Conservation (phyloP, 2,113 vertebrate genomes). For the Erpornis zantholeuca region DNA sequence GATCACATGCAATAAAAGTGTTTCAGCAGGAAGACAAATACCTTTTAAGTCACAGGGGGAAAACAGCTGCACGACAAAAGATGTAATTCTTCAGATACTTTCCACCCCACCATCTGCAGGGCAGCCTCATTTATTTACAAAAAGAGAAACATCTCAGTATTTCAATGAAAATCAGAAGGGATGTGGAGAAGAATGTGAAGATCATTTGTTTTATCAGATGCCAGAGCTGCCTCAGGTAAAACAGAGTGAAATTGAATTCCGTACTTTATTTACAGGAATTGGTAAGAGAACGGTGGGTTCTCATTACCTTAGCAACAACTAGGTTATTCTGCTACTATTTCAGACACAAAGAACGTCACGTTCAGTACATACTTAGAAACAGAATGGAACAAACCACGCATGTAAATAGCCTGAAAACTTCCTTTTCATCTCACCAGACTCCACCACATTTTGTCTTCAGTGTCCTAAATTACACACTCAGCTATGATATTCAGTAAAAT, state of each 20-base stretch:
- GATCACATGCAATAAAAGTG: not conserved
- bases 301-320: conserved; percentile 17
- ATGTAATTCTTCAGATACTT: not conserved
- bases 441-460: not conserved
- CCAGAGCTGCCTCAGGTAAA: conserved; percentile 26
- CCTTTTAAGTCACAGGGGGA: not conserved
- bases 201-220: conserved; percentile 34
- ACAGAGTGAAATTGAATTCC: conserved; percentile 48
- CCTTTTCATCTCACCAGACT: not conserved
- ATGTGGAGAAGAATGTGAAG: conserved; percentile 5
- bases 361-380: not conserved
- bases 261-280: conserved; percentile 41
- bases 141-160: not conserved
- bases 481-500: not conserved
- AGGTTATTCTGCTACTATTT: conserved; percentile 28
- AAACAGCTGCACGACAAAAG: not conserved
- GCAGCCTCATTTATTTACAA: conserved; percentile 4
- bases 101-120: not conserved
- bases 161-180: not conserved
- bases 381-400: not conserved
- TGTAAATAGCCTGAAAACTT: not conserved
- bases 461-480: conserved; percentile 15
- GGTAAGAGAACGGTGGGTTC: not conserved
- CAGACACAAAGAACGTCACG: not conserved
- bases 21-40: not conserved